Conservation (phyloP, 2,888 invertebrate genomes). For the Drosophila formosana region DNA sequence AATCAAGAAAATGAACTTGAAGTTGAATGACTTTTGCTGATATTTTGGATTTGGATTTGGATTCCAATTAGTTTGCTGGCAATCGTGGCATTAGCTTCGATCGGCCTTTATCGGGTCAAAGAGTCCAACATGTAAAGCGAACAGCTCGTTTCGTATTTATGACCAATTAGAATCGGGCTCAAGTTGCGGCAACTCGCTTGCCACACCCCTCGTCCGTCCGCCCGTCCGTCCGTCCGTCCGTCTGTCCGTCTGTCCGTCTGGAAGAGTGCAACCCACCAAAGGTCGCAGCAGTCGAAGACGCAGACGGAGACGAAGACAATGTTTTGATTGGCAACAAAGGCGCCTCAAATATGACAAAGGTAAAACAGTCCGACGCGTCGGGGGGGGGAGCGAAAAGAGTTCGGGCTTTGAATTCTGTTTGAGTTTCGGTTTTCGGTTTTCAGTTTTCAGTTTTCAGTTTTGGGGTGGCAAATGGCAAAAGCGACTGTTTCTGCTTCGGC, state of each 20-base stretch:
- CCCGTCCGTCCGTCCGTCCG: too few relatives aligned
- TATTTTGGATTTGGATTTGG: too few relatives aligned
- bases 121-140: neutral
- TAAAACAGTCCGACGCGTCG: neutral
- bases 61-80: neutral
- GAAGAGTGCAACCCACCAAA: slow-evolving; percentile 15
- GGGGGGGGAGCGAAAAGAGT: slow-evolving; percentile 1
- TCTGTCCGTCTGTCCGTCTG: neutral
- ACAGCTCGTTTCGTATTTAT: slow-evolving; percentile 50
- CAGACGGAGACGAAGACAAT: slow-evolving; percentile 13
- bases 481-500: neutral
- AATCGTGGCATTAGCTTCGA: neutral
- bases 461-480: neutral
- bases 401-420: neutral
- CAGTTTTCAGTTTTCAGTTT: neutral
- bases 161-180: slow-evolving; percentile 47
- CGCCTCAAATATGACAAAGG: slow-evolving; percentile 30
- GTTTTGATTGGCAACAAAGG: slow-evolving; percentile 60
- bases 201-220: neutral
- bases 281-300: slow-evolving; percentile 17
- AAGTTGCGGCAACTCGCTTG: neutral
- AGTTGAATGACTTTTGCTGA: too few relatives aligned
- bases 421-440: slow-evolving; percentile 6
- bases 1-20: too few relatives aligned
- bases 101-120: neutral